These are phyloP conservation scores for Chlorodrepanis virens DNA, from an alignment of 2,113 vertebrate genomes.

Conservation along the genomic window DNA sequence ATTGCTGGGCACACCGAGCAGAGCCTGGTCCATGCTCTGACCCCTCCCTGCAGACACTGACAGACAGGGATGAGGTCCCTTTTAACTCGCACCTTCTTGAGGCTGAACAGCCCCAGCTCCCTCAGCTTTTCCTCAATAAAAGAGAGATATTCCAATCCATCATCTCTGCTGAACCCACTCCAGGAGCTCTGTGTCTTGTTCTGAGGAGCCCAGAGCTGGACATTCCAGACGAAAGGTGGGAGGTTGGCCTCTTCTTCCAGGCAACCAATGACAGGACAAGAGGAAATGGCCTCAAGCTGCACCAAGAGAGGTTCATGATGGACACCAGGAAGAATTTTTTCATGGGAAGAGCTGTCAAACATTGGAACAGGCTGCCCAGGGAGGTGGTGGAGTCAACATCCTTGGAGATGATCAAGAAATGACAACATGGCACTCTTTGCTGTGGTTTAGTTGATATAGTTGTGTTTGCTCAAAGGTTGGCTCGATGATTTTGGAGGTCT, in stretches of 20 bases:
- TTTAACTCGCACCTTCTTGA: fast-evolving
- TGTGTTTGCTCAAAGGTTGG: not conserved
- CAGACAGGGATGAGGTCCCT: not conserved
- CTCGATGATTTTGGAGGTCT: not conserved
- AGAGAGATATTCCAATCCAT: not conserved
- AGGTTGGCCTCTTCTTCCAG: not conserved
- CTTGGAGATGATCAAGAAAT: not conserved
- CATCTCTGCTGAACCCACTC: not conserved
- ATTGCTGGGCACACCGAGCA: fast-evolving
- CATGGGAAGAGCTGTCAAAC: not conserved
- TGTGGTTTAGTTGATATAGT: not conserved
- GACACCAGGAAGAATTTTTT: not conserved
- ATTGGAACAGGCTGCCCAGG: not conserved
- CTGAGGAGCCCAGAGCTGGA: not conserved
- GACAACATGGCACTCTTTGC: not conserved
- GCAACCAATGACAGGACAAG: not conserved
- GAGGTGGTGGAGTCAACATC: not conserved
- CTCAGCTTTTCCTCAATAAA: not conserved
- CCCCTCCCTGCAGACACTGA: not conserved
- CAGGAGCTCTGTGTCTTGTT: not conserved
- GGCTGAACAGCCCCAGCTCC: not conserved
- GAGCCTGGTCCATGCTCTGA: not conserved
- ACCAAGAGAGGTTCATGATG: not conserved
- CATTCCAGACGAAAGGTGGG: not conserved
- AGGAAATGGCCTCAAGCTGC: not conserved